Evolutionary conservation across 2,797 vertebrate genomes (phyloP).

Genomic region (Bucorvus abyssinicus): DNA sequence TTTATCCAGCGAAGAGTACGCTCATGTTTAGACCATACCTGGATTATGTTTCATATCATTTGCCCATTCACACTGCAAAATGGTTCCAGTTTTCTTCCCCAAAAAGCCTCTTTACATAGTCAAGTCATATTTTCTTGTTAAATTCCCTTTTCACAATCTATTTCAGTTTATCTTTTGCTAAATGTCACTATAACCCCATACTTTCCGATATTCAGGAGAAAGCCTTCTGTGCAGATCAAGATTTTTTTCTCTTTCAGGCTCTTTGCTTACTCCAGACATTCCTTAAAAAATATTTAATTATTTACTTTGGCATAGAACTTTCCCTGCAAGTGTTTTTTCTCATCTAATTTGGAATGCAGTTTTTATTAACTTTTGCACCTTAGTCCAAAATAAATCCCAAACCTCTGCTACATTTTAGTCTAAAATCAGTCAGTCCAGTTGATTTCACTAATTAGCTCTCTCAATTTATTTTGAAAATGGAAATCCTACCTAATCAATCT

Average conservation of each 20-base stretch:
- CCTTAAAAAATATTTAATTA: neutral
- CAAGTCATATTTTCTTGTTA: neutral
- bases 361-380: conserved; percentile 9
- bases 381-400: conserved; percentile 21
- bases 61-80: neutral
- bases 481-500: conserved; percentile 53
- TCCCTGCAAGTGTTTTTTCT: neutral
- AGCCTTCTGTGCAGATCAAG: neutral
- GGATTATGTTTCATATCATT: neutral
- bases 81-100: neutral
- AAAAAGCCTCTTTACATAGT: neutral
- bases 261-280: neutral
- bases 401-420: neutral
- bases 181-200: neutral
- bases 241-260: neutral
- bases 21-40: neutral
- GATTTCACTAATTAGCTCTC: conserved; percentile 47
- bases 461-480: conserved; percentile 45
- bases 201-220: neutral
- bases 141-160: neutral
- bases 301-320: neutral
- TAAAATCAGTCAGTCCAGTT: neutral
- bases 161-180: neutral
- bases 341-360: neutral
- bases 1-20: too few relatives aligned